Conservation (phyloP, 2,797 vertebrate genomes). For the Schizothorax lantsangensis region DNA sequence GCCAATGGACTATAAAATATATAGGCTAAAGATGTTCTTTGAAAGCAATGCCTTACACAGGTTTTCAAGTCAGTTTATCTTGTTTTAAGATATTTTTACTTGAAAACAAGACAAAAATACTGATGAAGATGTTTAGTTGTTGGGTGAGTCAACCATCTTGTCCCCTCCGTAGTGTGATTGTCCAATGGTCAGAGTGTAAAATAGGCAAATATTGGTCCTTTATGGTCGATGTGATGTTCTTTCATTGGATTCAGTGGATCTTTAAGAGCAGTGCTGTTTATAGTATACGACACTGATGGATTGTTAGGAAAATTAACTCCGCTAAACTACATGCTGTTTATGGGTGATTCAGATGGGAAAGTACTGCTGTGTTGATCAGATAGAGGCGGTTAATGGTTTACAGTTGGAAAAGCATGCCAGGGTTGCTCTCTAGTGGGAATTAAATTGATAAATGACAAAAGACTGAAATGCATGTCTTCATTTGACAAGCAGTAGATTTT, state of each 20-base stretch:
- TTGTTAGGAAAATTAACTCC: constrained; percentile 8
- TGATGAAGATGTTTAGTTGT: not conserved
- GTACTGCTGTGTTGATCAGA: constrained; percentile 65
- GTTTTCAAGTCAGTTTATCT: not conserved
- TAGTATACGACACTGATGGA: constrained; percentile 14
- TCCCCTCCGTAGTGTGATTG: not conserved
- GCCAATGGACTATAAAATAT: not conserved
- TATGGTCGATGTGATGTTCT: not conserved
- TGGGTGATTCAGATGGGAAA: constrained; percentile 64
- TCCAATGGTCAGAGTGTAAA: not conserved
- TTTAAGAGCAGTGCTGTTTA: constrained; percentile 28
- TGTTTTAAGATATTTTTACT: not conserved
- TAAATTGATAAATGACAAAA: constrained; percentile 51
- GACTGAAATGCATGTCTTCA: constrained; percentile 31
- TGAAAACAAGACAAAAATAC: not conserved
- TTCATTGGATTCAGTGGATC: not conserved
- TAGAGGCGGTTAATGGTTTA: constrained; percentile 67
- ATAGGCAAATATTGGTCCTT: not conserved
- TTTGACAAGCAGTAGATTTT: not conserved
- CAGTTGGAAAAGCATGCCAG: constrained; percentile 64
- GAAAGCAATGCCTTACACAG: not conserved
- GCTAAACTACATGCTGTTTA: constrained; percentile 34
- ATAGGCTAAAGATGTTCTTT: not conserved
- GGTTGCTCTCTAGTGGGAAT: constrained; percentile 51
- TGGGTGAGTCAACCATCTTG: not conserved